A percentile compares a stretch with the other conserved stretches of the same genome.
phyloP scores from a whole-genome alignment of 2,888 invertebrate species.

The Sinodicranocentrus sp. region DNA sequence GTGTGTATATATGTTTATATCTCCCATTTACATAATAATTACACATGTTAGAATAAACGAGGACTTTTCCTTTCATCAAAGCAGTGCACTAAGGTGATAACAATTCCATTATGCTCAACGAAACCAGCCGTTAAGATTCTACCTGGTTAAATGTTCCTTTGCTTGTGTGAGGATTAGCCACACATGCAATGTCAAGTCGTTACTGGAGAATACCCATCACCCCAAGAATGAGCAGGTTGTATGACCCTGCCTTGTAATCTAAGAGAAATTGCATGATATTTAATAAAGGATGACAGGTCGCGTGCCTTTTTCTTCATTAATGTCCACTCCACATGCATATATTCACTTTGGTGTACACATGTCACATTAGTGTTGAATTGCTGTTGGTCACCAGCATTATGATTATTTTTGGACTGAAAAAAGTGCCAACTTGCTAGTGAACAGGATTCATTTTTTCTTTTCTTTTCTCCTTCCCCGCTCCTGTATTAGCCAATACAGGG shows the following conservation, averaged over 20 bases:
- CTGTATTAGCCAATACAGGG: neutral
- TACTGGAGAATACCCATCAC: too few species aligned
- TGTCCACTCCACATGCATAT: neutral
- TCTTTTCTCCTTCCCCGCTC: neutral
- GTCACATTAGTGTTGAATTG: slow-evolving; percentile 31
- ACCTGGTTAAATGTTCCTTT: too few species aligned
- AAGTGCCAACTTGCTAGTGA: slow-evolving; percentile 24
- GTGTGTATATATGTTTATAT: neutral
- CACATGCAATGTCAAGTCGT: too few species aligned
- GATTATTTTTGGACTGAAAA: slow-evolving; percentile 1
- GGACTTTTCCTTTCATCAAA: slow-evolving; percentile 3
- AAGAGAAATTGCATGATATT: neutral
- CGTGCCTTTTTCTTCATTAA: neutral
- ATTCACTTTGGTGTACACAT: slow-evolving; percentile 11
- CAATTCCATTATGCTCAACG: slow-evolving; percentile 9
- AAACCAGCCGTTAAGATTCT: too few species aligned
- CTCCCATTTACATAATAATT: too few species aligned
- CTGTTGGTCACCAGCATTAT: neutral
- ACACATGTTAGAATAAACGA: too few species aligned
- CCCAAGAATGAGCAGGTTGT: neutral
- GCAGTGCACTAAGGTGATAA: neutral
- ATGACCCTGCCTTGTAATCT: neutral
- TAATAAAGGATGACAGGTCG: slow-evolving; percentile 9
- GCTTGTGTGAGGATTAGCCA: too few species aligned
- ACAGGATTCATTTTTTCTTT: neutral